phyloP scores from a whole-genome alignment of 2,113 vertebrate genomes.

The Dunckerocampus dactyliophorus region DNA sequence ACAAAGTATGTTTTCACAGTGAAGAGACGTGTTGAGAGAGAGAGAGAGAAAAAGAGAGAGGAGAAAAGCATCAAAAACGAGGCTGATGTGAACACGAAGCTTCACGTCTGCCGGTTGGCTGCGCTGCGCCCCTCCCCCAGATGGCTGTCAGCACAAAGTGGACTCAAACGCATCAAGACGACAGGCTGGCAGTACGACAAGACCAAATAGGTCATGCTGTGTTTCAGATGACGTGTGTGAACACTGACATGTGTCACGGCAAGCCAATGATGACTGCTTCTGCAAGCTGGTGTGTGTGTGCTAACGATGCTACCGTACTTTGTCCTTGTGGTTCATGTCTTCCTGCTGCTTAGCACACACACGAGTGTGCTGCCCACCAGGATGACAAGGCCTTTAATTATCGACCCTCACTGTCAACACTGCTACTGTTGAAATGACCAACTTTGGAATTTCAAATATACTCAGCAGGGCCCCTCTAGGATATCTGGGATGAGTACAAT shows the following conservation, averaged over 20 bases:
- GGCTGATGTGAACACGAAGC: slow-evolving; percentile 40
- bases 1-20: background rate
- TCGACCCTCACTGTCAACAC: slow-evolving; percentile 19
- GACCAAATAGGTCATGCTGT: slow-evolving; percentile 62
- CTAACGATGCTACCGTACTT: slow-evolving; percentile 37
- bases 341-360: slow-evolving; percentile 1
- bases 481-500: slow-evolving; percentile 3
- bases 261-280: slow-evolving; percentile 33
- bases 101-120: slow-evolving; percentile 16
- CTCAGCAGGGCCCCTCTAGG: background rate
- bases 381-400: slow-evolving; percentile 24
- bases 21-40: background rate
- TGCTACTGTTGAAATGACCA: background rate
- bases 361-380: slow-evolving; percentile 11
- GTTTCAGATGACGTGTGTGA: slow-evolving; percentile 56
- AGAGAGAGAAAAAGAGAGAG: background rate
- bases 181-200: slow-evolving; percentile 51
- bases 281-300: slow-evolving; percentile 23
- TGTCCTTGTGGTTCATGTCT: slow-evolving; percentile 26
- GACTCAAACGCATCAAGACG: slow-evolving; percentile 56
- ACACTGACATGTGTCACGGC: slow-evolving; percentile 32
- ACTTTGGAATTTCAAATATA: background rate
- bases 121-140: slow-evolving; percentile 30
- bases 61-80: slow-evolving; percentile 34
- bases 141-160: slow-evolving; percentile 52